A percentile compares a stretch with the other conserved stretches of the same genome.
phyloP scores from a whole-genome alignment of 2,797 vertebrate species.

The Melanotaenia boesemani region DNA sequence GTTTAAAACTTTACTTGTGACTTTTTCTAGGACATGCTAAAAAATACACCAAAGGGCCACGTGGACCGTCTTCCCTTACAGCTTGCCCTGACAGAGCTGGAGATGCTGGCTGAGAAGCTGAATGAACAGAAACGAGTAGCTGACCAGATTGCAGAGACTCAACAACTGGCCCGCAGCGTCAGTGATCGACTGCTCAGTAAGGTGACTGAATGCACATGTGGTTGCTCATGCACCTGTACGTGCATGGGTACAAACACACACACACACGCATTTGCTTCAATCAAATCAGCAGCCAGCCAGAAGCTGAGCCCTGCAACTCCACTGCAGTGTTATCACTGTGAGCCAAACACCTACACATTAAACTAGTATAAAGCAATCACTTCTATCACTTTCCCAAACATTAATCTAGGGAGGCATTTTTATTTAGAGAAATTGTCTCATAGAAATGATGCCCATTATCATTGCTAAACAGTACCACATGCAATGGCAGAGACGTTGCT shows the following conservation, averaged over 20 bases:
- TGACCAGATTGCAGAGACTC: constrained; percentile 94
- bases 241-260: constrained; percentile 14
- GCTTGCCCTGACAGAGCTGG: constrained; percentile 95
- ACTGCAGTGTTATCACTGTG: constrained; percentile 51
- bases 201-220: constrained; percentile 77
- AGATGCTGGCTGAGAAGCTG: constrained; percentile 94
- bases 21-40: constrained; percentile 92
- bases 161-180: constrained; percentile 92
- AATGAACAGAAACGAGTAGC: constrained; percentile 96
- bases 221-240: constrained; percentile 9
- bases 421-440: constrained; percentile 69
- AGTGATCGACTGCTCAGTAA: constrained; percentile 93
- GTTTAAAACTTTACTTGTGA: constrained; percentile 23
- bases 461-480: constrained; percentile 62
- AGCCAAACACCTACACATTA: constrained; percentile 67
- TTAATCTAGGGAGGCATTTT: constrained; percentile 70
- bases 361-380: constrained; percentile 44
- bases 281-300: constrained; percentile 48
- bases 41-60: constrained; percentile 93
- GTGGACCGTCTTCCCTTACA: constrained; percentile 93
- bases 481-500: constrained; percentile 62
- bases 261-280: constrained; percentile 9
- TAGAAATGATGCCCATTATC: constrained; percentile 77
- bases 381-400: constrained; percentile 58
- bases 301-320: constrained; percentile 36